Percentiles rank a stretch among this genome's conserved stretches.
phyloP scores from a whole-genome alignment of 1,140 invertebrate genomes.

The Hylyphantes graminicola region DNA sequence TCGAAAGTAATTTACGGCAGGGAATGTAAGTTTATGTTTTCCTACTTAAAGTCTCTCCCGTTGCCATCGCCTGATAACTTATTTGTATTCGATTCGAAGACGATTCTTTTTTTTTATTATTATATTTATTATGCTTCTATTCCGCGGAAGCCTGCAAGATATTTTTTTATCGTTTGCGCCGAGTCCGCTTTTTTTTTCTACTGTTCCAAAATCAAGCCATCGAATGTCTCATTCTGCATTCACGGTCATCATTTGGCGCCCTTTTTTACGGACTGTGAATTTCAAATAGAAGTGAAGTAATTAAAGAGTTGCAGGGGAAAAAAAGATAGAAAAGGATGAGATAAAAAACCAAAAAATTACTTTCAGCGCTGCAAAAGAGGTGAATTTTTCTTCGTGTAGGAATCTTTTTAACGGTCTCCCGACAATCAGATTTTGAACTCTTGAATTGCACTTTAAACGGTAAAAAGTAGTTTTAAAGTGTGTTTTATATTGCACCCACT shows the following conservation, averaged over 20 bases:
- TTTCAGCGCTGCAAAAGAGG: neutral
- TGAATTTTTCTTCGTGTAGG: no score
- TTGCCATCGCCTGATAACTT: neutral
- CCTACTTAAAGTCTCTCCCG: neutral
- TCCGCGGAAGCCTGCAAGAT: neutral
- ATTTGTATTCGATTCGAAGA: neutral
- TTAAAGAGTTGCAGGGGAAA: neutral
- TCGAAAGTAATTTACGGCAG: slow-evolving; percentile 3
- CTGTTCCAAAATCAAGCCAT: slow-evolving; percentile 19
- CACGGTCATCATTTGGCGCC: slow-evolving; percentile 8
- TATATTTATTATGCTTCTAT: neutral
- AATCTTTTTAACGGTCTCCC: no score
- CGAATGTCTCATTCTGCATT: slow-evolving; percentile 10
- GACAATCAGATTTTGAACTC: no score
- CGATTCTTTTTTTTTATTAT: neutral
- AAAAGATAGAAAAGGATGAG: neutral
- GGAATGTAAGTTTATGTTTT: neutral
- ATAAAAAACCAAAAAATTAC: neutral
- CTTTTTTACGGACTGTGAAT: neutral
- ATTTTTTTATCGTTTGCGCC: neutral
- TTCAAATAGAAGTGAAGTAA: slow-evolving; percentile 10
- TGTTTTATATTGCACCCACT: no score
- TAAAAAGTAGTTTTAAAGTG: no score
- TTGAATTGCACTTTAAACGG: no score
- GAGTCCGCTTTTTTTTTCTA: neutral